A percentile compares a stretch with the other conserved stretches of the same genome.
phyloP scores from a whole-genome alignment of 2,797 vertebrate genomes.

The Danio aesculapii region DNA sequence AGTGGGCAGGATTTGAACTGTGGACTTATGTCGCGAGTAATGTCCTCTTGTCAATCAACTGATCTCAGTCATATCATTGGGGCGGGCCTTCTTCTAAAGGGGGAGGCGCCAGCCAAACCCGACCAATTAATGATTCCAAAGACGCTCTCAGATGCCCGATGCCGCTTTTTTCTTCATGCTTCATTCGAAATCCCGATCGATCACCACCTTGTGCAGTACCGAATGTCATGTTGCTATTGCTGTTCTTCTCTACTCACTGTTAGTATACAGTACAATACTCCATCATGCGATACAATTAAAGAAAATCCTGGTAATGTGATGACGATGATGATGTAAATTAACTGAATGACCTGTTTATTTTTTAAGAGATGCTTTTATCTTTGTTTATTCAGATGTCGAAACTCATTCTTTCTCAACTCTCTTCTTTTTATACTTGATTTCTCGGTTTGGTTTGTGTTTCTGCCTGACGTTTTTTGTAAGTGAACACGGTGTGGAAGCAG shows the following conservation, averaged over 20 bases:
- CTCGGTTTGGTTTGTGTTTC: slow-evolving; percentile 67
- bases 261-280: slow-evolving; percentile 63
- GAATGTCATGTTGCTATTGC: slow-evolving; percentile 75
- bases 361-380: slow-evolving; percentile 67
- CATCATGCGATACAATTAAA: slow-evolving; percentile 64
- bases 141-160: slow-evolving; percentile 70
- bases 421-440: slow-evolving; percentile 67
- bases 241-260: slow-evolving; percentile 69
- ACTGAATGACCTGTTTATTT: slow-evolving; percentile 78
- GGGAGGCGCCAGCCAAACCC: slow-evolving; percentile 56
- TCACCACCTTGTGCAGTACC: slow-evolving; percentile 72
- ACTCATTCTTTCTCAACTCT: slow-evolving; percentile 51
- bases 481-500: slow-evolving; percentile 72
- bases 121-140: slow-evolving; percentile 76
- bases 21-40: slow-evolving; percentile 64
- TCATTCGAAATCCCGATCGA: slow-evolving; percentile 66
- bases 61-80: slow-evolving; percentile 61
- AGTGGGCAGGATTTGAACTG: slow-evolving; percentile 47
- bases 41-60: slow-evolving; percentile 71
- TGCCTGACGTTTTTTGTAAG: slow-evolving; percentile 78
- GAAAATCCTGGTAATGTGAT: slow-evolving; percentile 62
- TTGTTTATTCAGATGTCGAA: slow-evolving; percentile 71
- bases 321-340: slow-evolving; percentile 72
- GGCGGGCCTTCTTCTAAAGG: slow-evolving; percentile 42
- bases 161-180: slow-evolving; percentile 68